phyloP scores from a whole-genome alignment of 2,113 vertebrate genomes.

The Sinocyclocheilus rhinocerous region DNA sequence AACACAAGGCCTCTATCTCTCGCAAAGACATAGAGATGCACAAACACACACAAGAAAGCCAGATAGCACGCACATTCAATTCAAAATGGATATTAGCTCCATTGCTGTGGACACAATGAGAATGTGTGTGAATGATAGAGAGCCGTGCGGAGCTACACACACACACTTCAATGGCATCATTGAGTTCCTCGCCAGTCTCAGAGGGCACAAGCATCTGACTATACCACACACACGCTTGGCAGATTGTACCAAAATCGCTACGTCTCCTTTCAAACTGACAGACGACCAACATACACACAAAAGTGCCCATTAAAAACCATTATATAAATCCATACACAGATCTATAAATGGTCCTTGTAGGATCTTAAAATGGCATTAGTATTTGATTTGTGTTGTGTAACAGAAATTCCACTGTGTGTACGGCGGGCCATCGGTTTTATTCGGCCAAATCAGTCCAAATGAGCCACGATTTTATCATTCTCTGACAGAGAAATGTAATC shows the following conservation, averaged over 20 bases:
- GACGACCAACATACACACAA: background rate
- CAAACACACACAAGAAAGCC: conserved; percentile 1
- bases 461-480: background rate
- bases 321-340: background rate
- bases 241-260: conserved; percentile 28
- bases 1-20: conserved; percentile 1
- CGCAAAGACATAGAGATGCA: background rate
- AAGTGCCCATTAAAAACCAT: background rate
- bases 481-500: background rate
- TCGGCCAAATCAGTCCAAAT: background rate
- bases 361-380: background rate
- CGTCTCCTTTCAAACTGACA: conserved; percentile 18
- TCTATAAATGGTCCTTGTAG: conserved; percentile 28
- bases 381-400: conserved; percentile 12
- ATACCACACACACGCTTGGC: background rate
- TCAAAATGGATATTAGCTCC: background rate
- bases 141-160: background rate
- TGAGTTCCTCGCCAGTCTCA: conserved; percentile 19
- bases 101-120: background rate
- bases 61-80: background rate
- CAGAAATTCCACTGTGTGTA: conserved; percentile 1
- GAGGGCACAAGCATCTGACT: background rate
- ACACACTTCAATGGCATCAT: conserved; percentile 41
- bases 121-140: conserved; percentile 13
- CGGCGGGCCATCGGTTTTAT: too few species aligned